Percentiles rank a stretch among this genome's conserved stretches.
Evolutionary conservation across 2,888 invertebrate species (phyloP).

Genomic region (Caenorhabditis imperialis): DNA sequence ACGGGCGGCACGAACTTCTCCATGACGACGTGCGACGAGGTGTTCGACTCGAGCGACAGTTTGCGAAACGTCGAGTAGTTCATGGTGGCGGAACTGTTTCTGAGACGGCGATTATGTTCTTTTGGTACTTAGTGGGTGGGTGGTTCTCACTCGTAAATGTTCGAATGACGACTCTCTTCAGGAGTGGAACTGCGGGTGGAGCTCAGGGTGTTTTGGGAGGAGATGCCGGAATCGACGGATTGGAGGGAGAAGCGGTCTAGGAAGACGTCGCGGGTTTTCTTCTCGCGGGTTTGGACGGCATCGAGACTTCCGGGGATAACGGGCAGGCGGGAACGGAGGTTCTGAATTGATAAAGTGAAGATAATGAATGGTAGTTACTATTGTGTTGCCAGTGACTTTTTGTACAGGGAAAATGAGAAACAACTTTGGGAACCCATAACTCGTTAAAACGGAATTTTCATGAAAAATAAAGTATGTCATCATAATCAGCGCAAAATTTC

Average conservation of each 20-base stretch:
- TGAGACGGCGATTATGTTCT: too few relatives aligned
- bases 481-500: too few relatives aligned
- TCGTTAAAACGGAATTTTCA: too few relatives aligned
- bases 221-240: conserved; percentile 62
- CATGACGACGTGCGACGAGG: conserved; percentile 1
- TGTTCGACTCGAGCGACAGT: conserved; percentile 52
- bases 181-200: conserved; percentile 52
- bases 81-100: conserved; percentile 46
- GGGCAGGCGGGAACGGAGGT: conserved; percentile 58
- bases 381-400: neutral
- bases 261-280: conserved; percentile 41
- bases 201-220: conserved; percentile 47
- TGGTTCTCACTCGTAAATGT: conserved; percentile 41
- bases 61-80: conserved; percentile 62
- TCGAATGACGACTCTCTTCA: conserved; percentile 47
- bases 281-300: conserved; percentile 57
- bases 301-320: conserved; percentile 60
- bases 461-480: too few relatives aligned
- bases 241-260: conserved; percentile 58
- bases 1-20: conserved; percentile 36
- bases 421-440: too few relatives aligned
- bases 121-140: neutral
- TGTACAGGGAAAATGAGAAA: too few relatives aligned
- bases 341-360: conserved; percentile 31
- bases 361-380: neutral